phyloP scores from a whole-genome alignment of 2,113 vertebrate genomes.

The Erinaceus europaeus region DNA sequence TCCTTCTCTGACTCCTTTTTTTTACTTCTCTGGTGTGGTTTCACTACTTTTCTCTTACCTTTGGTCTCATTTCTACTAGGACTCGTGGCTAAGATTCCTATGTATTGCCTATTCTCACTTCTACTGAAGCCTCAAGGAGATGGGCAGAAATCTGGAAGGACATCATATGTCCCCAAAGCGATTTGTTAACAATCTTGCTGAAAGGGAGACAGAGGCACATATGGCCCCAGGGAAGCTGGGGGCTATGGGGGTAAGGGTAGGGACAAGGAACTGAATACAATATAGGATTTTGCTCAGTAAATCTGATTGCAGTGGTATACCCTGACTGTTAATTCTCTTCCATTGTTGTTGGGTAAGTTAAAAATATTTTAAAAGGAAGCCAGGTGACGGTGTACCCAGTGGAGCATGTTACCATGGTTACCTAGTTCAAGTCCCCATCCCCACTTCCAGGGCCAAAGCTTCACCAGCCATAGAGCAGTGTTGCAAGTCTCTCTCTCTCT shows the following conservation, averaged over 20 bases:
- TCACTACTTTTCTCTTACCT: not conserved
- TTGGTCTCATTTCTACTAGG: not conserved
- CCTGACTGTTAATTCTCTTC: not conserved
- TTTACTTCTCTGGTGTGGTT: not conserved
- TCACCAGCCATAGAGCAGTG: too few species aligned
- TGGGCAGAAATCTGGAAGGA: not conserved
- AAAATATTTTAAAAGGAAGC: not conserved
- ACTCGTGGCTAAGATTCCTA: not conserved
- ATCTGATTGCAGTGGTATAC: not conserved
- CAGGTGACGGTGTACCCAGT: not conserved
- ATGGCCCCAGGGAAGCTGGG: not conserved
- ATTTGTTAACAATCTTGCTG: not conserved
- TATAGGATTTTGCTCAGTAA: not conserved
- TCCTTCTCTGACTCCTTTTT: not conserved
- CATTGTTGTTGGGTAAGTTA: not conserved
- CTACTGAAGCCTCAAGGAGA: not conserved
- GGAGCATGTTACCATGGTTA: too few species aligned
- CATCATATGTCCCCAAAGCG: not conserved
- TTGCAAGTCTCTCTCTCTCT: too few species aligned
- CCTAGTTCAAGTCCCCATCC: too few species aligned
- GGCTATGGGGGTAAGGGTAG: not conserved
- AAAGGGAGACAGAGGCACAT: not conserved
- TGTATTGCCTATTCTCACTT: not conserved
- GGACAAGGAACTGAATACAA: not conserved
- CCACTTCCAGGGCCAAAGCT: too few species aligned